Conservation (phyloP, 37 sponge, comb jelly and placozoan genomes). For the Cladorhizidae sp. region DNA sequence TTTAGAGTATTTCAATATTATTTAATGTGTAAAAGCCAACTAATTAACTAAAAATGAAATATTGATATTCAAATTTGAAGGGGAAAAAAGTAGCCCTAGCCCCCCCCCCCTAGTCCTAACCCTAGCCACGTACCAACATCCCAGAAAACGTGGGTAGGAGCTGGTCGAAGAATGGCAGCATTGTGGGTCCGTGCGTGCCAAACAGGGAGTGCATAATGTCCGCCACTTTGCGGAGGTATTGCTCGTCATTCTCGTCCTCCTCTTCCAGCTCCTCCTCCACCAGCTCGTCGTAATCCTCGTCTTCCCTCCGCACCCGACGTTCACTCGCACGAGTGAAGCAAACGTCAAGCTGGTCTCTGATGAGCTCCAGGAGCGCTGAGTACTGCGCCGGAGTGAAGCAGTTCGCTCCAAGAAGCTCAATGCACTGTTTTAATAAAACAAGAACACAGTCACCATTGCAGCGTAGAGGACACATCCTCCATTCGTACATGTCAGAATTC, state of each 20-base stretch:
- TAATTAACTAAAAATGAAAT: too few relatives aligned
- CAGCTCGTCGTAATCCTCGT: slow-evolving; percentile 98
- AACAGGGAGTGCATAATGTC: slow-evolving; percentile 94
- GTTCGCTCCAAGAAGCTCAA: slow-evolving; percentile 87
- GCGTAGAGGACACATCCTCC: too few relatives aligned
- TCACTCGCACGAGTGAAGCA: slow-evolving; percentile 78
- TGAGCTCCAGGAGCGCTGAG: slow-evolving; percentile 64
- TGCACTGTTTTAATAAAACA: too few relatives aligned
- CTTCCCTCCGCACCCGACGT: slow-evolving; percentile 73
- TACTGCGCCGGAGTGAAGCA: slow-evolving; percentile 91
- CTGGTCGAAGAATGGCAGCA: slow-evolving; percentile 89
- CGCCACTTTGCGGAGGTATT: slow-evolving; percentile 81
- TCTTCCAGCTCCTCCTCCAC: slow-evolving; percentile 93
- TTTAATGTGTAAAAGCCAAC: neutral
- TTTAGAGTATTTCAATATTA: too few relatives aligned
- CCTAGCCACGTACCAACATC: slow-evolving; percentile 82
- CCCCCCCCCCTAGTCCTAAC: too few relatives aligned
- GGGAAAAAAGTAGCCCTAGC: too few relatives aligned
- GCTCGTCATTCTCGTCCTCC: slow-evolving; percentile 86
- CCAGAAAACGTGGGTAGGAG: slow-evolving; percentile 75
- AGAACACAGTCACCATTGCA: too few relatives aligned
- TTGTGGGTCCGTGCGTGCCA: slow-evolving; percentile 69
- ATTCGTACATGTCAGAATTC: too few relatives aligned
- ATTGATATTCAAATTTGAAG: too few relatives aligned
- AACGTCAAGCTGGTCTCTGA: slow-evolving; percentile 75